Evolutionary conservation across 2,888 invertebrate genomes (phyloP), one percentile per base, ranked within the genome.

Genomic region (Papilio demoleus): DNA sequence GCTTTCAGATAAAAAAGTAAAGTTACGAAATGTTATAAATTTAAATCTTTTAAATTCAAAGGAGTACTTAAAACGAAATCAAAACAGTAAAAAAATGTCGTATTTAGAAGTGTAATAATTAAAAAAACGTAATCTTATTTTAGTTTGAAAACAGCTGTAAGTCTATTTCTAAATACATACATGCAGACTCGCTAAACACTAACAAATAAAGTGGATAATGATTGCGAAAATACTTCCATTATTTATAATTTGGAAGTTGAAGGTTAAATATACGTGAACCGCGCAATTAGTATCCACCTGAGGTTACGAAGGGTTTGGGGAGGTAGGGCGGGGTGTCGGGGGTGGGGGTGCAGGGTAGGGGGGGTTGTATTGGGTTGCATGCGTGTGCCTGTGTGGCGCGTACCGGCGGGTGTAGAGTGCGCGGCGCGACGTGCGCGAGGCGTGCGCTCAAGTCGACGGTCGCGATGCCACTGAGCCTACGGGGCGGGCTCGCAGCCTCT

Each of bases 401-500:
- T 19, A 40, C 19, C 11, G 11, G 12, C 88, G 89, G 88, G 88
- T 85, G 84, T 81, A 79, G 79, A 81, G 76, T 85, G 88, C 85
- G 27, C 31, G 9, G n/a, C 24, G 9, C 50, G 50, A 82, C 90
- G 92, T 90, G 90, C 91, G 90, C 91, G 83, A 87, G 86, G 82
- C 91, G 92, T 90, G 90, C 91, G 90, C 91, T 90, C 90, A 75
- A 80, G 74, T 79, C 90, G 88, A 83, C 91, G 88, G 88, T 84
- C 88, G 88, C 80, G 80, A 82, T 80, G 83, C 81, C 85, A 92
- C 92, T 92, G 90, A 84, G 84, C 84, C 68, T 63, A 69, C 84
- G 82, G 83, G 86, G 79, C 77, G 72, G 74, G 70, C 72, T 68
- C 81, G 77, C 85, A 81, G 84, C 85, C 83, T 84, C 86, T 76